Evolutionary conservation across 1,140 invertebrate genomes (phyloP).

Genomic region (Telenomus remus): DNA sequence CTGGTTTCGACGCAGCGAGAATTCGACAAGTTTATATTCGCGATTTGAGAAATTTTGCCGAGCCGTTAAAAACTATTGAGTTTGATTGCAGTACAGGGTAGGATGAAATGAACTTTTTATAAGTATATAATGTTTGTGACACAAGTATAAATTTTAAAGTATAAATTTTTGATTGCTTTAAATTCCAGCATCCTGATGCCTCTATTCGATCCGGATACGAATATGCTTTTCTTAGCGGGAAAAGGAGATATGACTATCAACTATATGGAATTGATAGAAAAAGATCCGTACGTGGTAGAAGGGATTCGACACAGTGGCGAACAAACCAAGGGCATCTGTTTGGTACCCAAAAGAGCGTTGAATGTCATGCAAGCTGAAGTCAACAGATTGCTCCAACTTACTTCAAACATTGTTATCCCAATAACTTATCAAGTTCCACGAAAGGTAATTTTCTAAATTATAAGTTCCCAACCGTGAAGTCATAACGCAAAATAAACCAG

Average conservation of each 20-base stretch:
- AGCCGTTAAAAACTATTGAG: conserved; percentile 85
- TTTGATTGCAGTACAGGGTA: conserved; percentile 92
- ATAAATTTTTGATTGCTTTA: too few relatives aligned
- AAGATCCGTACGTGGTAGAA: conserved; percentile 89
- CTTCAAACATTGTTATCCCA: conserved; percentile 89
- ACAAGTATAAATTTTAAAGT: too few relatives aligned
- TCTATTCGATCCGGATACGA: conserved; percentile 91
- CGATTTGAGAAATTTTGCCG: conserved; percentile 87
- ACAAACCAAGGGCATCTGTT: conserved; percentile 92
- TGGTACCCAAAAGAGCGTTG: conserved; percentile 93
- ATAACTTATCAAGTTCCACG: conserved; percentile 95
- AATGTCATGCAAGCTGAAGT: conserved; percentile 97
- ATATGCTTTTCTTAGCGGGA: conserved; percentile 95
- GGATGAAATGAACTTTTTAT: too few relatives aligned
- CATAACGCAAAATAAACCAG: too few relatives aligned
- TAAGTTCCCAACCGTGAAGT: too few relatives aligned
- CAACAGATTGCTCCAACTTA: conserved; percentile 90
- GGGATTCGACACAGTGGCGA: conserved; percentile 88
- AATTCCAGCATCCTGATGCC: conserved; percentile 84
- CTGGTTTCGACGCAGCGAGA: conserved; percentile 85
- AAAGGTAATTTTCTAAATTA: conserved; percentile 80
- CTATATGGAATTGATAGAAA: conserved; percentile 90
- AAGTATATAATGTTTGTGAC: not conserved
- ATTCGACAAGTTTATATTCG: conserved; percentile 90
- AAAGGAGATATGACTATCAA: conserved; percentile 92